phyloP scores from a whole-genome alignment of 1,140 invertebrate genomes.

The Papilio polyxenes region DNA sequence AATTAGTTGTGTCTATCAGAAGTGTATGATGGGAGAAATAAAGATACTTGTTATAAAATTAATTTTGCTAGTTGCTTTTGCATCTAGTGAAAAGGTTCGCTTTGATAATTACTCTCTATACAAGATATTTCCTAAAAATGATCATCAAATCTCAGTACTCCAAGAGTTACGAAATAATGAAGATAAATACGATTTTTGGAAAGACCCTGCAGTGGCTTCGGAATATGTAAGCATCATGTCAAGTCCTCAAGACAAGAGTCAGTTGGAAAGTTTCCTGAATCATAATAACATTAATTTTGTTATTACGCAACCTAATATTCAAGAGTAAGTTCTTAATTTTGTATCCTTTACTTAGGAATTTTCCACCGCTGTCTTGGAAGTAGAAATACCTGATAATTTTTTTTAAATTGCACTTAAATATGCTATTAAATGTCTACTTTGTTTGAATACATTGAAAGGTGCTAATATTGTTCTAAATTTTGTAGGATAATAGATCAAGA shows the following conservation, averaged over 20 bases:
- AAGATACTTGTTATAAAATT: conserved; percentile 44
- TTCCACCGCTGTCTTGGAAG: neutral
- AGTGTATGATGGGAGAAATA: conserved; percentile 21
- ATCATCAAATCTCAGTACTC: conserved; percentile 55
- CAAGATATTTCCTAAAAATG: conserved; percentile 60
- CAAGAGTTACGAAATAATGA: conserved; percentile 54
- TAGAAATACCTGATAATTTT: neutral
- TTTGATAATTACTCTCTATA: conserved; percentile 67
- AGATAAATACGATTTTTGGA: conserved; percentile 66
- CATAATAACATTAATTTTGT: conserved; percentile 53
- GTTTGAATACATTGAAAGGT: neutral
- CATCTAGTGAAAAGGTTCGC: conserved; percentile 49
- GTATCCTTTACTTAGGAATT: neutral
- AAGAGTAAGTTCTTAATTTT: conserved; percentile 62
- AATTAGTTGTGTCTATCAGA: conserved; percentile 26
- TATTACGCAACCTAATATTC: conserved; percentile 61
- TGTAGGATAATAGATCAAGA: conserved; percentile 65
- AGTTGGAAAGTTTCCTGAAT: conserved; percentile 56
- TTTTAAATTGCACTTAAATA: no score
- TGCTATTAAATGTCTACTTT: no score
- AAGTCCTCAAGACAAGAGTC: conserved; percentile 55
- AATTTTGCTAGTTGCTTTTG: conserved; percentile 41
- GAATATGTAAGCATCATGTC: conserved; percentile 64
- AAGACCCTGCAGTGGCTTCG: conserved; percentile 45
- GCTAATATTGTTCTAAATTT: conserved; percentile 21